A percentile compares a stretch with the other conserved stretches of the same genome.
These are phyloP conservation scores for Egretta garzetta DNA, from an alignment of 2,113 vertebrate species.

Conservation along the genomic window DNA sequence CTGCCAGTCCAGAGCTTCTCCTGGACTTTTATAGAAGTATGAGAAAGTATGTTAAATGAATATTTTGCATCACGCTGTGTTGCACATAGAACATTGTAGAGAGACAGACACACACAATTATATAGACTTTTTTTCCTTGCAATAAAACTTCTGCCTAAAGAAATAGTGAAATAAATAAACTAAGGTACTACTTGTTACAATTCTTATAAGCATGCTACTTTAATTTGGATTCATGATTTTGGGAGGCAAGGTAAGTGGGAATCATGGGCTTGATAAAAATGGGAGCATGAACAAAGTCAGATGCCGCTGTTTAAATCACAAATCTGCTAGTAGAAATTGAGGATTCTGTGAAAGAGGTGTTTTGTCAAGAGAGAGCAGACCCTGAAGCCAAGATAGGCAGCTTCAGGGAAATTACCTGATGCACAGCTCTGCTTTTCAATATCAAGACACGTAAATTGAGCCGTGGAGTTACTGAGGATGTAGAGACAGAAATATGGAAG, in stretches of 20 bases:
- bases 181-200: neutral
- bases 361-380: neutral
- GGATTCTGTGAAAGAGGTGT: neutral
- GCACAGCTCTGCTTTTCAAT: neutral
- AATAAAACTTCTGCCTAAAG: neutral
- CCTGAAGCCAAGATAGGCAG: neutral
- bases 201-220: neutral
- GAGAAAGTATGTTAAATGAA: neutral
- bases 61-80: rapidly evolving
- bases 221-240: neutral
- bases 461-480: neutral
- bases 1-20: neutral
- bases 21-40: neutral
- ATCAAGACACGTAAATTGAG: neutral
- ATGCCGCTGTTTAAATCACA: neutral
- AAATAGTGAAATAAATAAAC: neutral
- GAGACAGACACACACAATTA: neutral
- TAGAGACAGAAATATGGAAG: neutral
- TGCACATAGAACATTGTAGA: neutral
- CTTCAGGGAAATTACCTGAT: neutral
- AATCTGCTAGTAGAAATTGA: neutral
- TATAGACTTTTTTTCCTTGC: neutral
- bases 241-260: neutral
- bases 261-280: neutral
- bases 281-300: neutral